Percentiles rank a stretch among this genome's conserved stretches.
Evolutionary conservation across 1,140 invertebrate species (phyloP).

Genomic region (Drosophila watanabei): DNA sequence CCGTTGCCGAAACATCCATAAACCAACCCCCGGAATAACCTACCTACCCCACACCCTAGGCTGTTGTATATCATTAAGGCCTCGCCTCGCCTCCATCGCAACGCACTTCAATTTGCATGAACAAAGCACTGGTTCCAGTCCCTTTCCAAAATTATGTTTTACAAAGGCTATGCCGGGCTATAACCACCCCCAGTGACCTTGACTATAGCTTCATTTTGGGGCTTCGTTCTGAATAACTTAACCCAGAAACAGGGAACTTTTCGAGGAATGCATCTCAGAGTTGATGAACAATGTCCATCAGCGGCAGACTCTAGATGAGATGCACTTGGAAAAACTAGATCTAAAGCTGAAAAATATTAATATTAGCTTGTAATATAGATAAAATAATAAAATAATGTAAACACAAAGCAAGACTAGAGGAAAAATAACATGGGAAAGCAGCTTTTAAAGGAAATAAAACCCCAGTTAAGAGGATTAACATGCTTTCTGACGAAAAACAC

Average conservation of each 20-base stretch:
- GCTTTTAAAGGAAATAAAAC: neutral
- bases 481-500: no score
- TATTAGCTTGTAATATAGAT: neutral
- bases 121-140: slow-evolving; percentile 60
- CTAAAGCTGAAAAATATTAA: neutral
- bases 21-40: slow-evolving; percentile 15
- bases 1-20: slow-evolving; percentile 49
- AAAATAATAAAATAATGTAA: neutral
- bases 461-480: slow-evolving; percentile 1
- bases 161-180: neutral
- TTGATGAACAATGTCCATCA: slow-evolving; percentile 72
- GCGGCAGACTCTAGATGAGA: slow-evolving; percentile 4
- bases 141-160: slow-evolving; percentile 25
- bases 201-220: slow-evolving; percentile 74
- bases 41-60: neutral
- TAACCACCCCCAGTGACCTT: slow-evolving; percentile 23
- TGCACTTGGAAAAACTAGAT: slow-evolving; percentile 6
- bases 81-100: slow-evolving; percentile 26
- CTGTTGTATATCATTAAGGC: slow-evolving; percentile 72
- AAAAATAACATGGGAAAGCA: neutral
- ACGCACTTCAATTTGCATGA: slow-evolving; percentile 80
- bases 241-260: slow-evolving; percentile 23
- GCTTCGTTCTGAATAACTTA: slow-evolving; percentile 64
- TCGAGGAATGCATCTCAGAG: slow-evolving; percentile 59
- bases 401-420: neutral